Conservation (phyloP, 2,888 invertebrate species). For the Hipparchia semele region DNA sequence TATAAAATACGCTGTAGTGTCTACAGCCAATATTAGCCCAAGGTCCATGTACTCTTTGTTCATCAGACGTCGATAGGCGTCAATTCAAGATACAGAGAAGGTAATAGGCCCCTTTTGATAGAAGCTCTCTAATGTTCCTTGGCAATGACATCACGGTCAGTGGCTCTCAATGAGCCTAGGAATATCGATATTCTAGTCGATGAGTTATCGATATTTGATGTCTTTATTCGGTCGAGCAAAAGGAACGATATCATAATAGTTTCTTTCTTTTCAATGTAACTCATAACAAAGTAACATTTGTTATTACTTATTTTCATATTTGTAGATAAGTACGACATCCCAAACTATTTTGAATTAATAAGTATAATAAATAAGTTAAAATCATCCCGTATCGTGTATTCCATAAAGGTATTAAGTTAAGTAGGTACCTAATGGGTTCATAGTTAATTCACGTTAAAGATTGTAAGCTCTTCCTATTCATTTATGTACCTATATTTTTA, state of each 20-base stretch:
- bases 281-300: too few relatives aligned
- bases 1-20: slow-evolving; percentile 15
- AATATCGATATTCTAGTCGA: slow-evolving; percentile 22
- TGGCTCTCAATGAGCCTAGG: slow-evolving; percentile 31
- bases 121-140: slow-evolving; percentile 54
- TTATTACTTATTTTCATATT: too few relatives aligned
- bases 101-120: slow-evolving; percentile 58
- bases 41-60: slow-evolving; percentile 50
- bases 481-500: too few relatives aligned
- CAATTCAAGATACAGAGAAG: slow-evolving; percentile 63
- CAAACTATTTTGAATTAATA: too few relatives aligned
- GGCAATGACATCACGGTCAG: slow-evolving; percentile 37
- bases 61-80: slow-evolving; percentile 63
- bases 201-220: slow-evolving; percentile 26
- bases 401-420: too few relatives aligned
- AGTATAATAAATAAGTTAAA: too few relatives aligned
- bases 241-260: background rate
- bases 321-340: too few relatives aligned
- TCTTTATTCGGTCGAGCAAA: slow-evolving; percentile 1
- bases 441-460: too few relatives aligned
- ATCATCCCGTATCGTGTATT: too few relatives aligned
- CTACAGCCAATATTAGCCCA: slow-evolving; percentile 28
- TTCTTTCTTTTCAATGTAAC: background rate
- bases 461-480: too few relatives aligned
- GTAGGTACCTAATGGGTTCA: too few relatives aligned